phyloP scores from a whole-genome alignment of 2,797 vertebrate genomes.

The Bradypodion ventrale region DNA sequence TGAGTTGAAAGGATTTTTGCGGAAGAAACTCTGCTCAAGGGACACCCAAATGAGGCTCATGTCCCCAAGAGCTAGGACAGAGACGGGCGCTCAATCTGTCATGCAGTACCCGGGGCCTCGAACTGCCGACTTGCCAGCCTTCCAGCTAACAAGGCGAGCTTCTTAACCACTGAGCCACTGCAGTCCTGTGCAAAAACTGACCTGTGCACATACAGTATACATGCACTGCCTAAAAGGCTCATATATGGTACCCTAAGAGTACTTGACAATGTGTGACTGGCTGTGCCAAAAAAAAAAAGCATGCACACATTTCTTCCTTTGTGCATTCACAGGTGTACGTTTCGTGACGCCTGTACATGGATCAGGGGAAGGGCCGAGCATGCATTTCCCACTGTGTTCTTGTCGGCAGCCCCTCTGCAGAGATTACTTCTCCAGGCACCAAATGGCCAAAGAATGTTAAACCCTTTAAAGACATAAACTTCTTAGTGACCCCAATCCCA shows the following conservation, averaged over 20 bases:
- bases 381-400: background rate
- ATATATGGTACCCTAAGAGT: background rate
- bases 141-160: too few species aligned
- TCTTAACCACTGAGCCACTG: too few species aligned
- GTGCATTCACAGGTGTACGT: background rate
- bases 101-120: too few species aligned
- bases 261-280: background rate
- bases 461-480: slow-evolving; percentile 33
- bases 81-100: too few species aligned
- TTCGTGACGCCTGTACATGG: background rate
- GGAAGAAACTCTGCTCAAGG: too few species aligned
- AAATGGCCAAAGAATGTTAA: slow-evolving; percentile 39
- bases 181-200: too few species aligned
- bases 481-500: slow-evolving; percentile 36
- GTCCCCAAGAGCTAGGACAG: too few species aligned
- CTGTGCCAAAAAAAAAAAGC: background rate
- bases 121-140: too few species aligned
- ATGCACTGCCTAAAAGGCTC: background rate
- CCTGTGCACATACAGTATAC: too few species aligned
- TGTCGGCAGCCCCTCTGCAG: background rate
- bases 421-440: slow-evolving; percentile 33
- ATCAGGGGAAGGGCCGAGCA: background rate
- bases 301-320: too few species aligned
- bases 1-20: too few species aligned
- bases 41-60: too few species aligned